Conservation (phyloP, 1,140 invertebrate genomes). For the Philotrypesis tridentata region DNA sequence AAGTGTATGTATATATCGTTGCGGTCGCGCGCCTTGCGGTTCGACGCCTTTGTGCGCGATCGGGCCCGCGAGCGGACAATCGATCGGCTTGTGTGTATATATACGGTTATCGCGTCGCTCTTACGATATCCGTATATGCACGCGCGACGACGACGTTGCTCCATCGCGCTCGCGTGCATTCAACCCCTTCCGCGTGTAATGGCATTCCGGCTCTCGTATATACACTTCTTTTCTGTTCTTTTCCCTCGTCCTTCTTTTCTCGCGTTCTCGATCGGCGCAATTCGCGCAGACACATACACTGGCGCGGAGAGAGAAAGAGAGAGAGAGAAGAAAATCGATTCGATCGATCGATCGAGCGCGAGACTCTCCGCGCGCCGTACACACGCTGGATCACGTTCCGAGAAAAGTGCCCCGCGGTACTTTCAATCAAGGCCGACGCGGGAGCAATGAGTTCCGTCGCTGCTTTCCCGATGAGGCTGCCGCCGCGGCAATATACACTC, state of each 20-base stretch:
- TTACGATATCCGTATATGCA: neutral
- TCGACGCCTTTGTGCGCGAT: slow-evolving; percentile 18
- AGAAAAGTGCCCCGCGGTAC: slow-evolving; percentile 53
- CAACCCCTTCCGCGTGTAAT: no score
- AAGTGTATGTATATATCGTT: neutral
- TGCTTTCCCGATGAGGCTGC: slow-evolving; percentile 21
- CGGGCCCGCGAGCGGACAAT: slow-evolving; percentile 8
- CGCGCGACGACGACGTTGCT: neutral
- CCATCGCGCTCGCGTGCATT: no score
- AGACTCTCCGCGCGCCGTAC: slow-evolving; percentile 32
- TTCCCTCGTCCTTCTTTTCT: no score
- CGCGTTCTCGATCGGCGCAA: no score
- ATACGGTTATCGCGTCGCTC: neutral
- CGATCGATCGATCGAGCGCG: neutral
- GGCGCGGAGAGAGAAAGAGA: no score
- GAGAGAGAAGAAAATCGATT: slow-evolving; percentile 1
- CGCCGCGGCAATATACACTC: neutral
- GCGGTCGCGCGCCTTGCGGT: slow-evolving; percentile 32
- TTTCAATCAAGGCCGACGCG: slow-evolving; percentile 51
- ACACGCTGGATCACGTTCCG: slow-evolving; percentile 55
- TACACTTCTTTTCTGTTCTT: no score
- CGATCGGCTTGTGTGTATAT: slow-evolving; percentile 16
- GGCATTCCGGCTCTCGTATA: no score
- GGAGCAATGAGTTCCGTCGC: slow-evolving; percentile 49
- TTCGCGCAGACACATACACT: no score